Conservation (phyloP, 2,113 vertebrate species). For the Heterochromis multidens region DNA sequence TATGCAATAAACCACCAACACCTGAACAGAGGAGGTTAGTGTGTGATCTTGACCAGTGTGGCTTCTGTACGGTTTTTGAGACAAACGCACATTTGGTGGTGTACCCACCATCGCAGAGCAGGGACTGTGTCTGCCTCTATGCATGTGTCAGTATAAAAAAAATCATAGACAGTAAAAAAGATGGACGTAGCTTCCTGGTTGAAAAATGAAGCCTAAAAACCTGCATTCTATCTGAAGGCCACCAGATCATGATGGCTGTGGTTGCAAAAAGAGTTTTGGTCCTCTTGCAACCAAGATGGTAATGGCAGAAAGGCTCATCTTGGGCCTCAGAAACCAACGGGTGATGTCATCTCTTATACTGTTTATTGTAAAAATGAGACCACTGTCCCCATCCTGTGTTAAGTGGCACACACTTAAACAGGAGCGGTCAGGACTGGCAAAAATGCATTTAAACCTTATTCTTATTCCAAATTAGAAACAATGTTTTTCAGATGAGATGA, state of each 20-base stretch:
- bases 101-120: neutral
- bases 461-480: neutral
- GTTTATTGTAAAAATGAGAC: neutral
- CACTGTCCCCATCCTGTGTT: neutral
- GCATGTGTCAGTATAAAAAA: neutral
- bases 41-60: no score
- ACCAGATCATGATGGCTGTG: no score
- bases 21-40: no score
- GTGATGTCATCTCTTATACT: neutral
- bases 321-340: no score
- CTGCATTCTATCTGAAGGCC: no score
- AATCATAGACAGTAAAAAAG: neutral
- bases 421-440: neutral
- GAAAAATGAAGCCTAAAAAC: neutral
- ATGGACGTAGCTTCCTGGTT: neutral
- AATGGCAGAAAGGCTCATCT: no score
- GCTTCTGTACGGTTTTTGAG: neutral
- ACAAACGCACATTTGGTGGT: neutral
- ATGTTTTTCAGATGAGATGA: neutral
- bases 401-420: neutral
- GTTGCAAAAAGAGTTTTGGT: no score
- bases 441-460: neutral
- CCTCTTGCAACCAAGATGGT: no score
- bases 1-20: no score
- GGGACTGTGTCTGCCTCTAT: neutral